These are phyloP conservation scores for Polylopha cassiicola DNA, from an alignment of 2,888 invertebrate genomes.

Conservation along the genomic window DNA sequence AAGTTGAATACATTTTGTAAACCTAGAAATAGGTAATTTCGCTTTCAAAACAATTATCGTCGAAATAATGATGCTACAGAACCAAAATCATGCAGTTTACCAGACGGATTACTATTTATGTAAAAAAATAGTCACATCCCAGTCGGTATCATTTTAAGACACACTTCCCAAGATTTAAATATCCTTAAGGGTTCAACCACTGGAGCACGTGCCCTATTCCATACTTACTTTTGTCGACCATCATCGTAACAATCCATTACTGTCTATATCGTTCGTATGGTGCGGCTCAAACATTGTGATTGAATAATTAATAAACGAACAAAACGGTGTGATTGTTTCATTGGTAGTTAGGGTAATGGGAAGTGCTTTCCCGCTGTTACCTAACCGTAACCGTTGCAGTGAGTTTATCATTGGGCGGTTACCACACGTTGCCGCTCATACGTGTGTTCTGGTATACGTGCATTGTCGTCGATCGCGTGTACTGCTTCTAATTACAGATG, in stretches of 20 bases:
- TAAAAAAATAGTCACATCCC: too few species aligned
- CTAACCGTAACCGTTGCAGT: slow-evolving; percentile 9
- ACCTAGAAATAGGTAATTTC: too few species aligned
- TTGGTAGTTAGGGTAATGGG: slow-evolving; percentile 19
- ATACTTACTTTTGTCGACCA: background rate
- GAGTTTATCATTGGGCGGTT: slow-evolving; percentile 4
- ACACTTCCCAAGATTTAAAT: too few species aligned
- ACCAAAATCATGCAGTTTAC: too few species aligned
- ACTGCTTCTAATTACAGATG: slow-evolving; percentile 46
- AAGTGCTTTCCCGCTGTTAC: slow-evolving; percentile 23
- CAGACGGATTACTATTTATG: too few species aligned
- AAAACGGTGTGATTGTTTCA: slow-evolving; percentile 7
- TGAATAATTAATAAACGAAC: slow-evolving; percentile 16
- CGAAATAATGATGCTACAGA: too few species aligned
- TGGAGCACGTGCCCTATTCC: too few species aligned
- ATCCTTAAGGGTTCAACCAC: too few species aligned
- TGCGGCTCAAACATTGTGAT: slow-evolving; percentile 14
- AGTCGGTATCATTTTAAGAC: too few species aligned
- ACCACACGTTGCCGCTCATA: slow-evolving; percentile 13
- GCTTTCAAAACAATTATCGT: too few species aligned
- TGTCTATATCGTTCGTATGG: slow-evolving; percentile 5
- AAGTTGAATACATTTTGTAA: too few species aligned
- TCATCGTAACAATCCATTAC: slow-evolving; percentile 3
- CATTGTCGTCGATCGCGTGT: slow-evolving; percentile 44
- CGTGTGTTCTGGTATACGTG: too few species aligned